A percentile compares a stretch with the other conserved stretches of the same genome.
Evolutionary conservation across 2,113 vertebrate genomes (phyloP).

Genomic region (Tachysurus fulvidraco): DNA sequence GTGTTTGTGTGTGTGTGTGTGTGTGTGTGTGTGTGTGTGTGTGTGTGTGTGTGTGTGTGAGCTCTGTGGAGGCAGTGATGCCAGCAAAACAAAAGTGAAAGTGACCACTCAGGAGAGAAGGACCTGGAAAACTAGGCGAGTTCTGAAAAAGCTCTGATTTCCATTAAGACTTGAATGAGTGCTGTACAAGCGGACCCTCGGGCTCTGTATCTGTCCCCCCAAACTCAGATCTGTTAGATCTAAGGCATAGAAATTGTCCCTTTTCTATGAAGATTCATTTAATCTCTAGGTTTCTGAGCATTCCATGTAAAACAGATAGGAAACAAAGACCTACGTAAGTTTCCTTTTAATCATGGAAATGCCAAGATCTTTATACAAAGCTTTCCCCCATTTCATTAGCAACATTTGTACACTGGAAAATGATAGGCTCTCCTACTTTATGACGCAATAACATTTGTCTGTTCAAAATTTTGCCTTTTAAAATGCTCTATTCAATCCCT

Average conservation of each 20-base stretch:
- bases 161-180: not conserved
- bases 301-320: not conserved
- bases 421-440: not conserved
- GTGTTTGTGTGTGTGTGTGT: too few species aligned
- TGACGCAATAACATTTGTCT: not conserved
- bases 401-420: not conserved
- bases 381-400: too few species aligned
- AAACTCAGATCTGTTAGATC: not conserved
- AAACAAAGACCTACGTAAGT: not conserved
- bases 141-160: not conserved
- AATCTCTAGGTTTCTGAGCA: not conserved
- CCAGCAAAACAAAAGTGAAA: conserved; percentile 37
- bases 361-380: not conserved
- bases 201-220: not conserved
- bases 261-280: not conserved
- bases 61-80: not conserved
- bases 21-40: too few species aligned
- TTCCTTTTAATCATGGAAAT: not conserved
- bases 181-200: not conserved
- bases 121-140: not conserved
- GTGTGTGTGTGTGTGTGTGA: not conserved
- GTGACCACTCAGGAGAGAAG: not conserved
- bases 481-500: not conserved
- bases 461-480: not conserved
- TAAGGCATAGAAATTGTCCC: not conserved